Base-by-base conservation (phyloP, 2,113 vertebrate species). In the Protobothrops mucrosquamatus region DNA sequence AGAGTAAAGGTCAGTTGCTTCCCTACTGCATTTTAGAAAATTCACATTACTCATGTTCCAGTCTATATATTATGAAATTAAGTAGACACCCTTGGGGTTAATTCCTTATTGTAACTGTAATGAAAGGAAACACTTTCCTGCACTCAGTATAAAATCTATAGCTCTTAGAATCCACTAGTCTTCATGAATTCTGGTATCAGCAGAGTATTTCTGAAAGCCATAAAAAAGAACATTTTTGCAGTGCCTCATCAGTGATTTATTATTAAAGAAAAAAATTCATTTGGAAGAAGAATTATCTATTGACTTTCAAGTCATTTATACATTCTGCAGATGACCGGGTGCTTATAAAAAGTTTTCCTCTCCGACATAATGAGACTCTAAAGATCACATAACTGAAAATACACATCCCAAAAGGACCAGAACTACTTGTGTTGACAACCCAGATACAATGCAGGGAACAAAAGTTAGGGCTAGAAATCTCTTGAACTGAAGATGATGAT, bases 11-110 rank as follows among this genome's bases (percentile, higher is more conserved):
- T 97, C 97, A 97, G 97, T 98, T 98, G 97, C 97, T 96, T 98
- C 97, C 98, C 97, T 97, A 98, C 98, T 98, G 97, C 96, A 96
- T 97, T 97, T 97, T 96, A 96, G 97, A 97, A 97, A 94, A 97
- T 96, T 94, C 97, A 97, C 96, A 97, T 97, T 96, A 97, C 97
- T 98, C 98, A 96, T 91, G 96, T 97, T 97, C 97, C 97, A 98
- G 97, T 98, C 98, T 98, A 97, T 98, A 98, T 98, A 98, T 98
- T 98, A 98, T 97, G 97, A 98, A 98, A 98, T 98, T 98, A 98
- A 98, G 97, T 97, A 96, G 97, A 97, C 98, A 98, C 97, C 97
- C 97, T 97, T 97, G 97, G 97, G 98, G 97, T 98, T 98, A 98
- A 98, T 98, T 98, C 97, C 97, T 98, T 97, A 96, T 97, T 98